Evolutionary conservation across 1,140 invertebrate genomes (phyloP).

Genomic region (Sinella curviseta): DNA sequence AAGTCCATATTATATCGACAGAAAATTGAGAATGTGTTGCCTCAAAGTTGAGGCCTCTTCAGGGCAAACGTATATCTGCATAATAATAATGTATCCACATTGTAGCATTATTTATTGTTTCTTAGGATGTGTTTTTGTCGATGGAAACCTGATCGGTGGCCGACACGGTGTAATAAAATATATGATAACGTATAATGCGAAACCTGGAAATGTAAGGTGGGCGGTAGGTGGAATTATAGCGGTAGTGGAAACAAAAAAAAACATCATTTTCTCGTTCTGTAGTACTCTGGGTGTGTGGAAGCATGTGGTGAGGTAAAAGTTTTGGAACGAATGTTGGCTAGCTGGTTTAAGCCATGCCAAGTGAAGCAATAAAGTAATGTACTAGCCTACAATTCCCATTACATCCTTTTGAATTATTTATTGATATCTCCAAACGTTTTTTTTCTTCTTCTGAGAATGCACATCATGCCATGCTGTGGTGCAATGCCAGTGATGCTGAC

Average conservation of each 20-base stretch:
- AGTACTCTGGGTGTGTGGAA: background rate
- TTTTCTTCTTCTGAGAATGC: background rate
- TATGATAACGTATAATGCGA: too few relatives aligned
- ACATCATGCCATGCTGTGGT: too few relatives aligned
- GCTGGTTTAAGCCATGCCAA: background rate
- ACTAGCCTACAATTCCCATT: conserved; percentile 6
- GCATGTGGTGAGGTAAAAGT: background rate
- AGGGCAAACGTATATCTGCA: too few relatives aligned
- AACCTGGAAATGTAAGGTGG: background rate
- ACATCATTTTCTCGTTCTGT: background rate
- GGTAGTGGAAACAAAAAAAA: background rate
- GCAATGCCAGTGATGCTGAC: too few relatives aligned
- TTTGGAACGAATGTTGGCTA: background rate
- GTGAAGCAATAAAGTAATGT: conserved; percentile 24
- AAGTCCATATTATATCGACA: too few relatives aligned
- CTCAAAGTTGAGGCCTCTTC: too few relatives aligned
- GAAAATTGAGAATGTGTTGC: too few relatives aligned
- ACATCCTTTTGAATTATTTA: conserved; percentile 23
- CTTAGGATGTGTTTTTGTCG: too few relatives aligned
- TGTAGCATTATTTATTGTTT: too few relatives aligned
- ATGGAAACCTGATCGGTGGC: too few relatives aligned
- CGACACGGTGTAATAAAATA: too few relatives aligned
- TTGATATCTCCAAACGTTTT: background rate
- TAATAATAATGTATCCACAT: too few relatives aligned
- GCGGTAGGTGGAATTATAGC: background rate